Evolutionary conservation across 2,888 invertebrate species (phyloP).

Genomic region (Cylindroiulus punctatus): DNA sequence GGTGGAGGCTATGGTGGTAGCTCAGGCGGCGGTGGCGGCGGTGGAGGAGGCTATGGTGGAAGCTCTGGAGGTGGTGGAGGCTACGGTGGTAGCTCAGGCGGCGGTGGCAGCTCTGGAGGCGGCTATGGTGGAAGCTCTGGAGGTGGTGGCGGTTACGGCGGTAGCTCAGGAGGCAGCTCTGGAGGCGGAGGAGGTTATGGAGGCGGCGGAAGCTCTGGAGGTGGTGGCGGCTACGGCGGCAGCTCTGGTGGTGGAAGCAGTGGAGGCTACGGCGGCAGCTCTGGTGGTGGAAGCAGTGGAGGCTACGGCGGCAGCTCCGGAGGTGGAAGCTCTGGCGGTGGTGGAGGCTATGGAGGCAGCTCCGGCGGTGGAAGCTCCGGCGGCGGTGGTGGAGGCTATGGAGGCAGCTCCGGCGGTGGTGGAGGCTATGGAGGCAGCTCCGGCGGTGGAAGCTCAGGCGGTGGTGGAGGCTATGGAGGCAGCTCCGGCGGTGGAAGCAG

Average conservation of each 20-base stretch:
- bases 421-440: constrained; percentile 2
- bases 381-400: background rate
- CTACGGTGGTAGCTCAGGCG: background rate
- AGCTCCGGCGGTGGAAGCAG: background rate
- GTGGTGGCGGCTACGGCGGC: background rate
- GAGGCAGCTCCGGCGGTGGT: too few species aligned
- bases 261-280: too few species aligned
- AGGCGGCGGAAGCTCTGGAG: constrained; percentile 1
- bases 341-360: background rate
- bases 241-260: constrained; percentile 4
- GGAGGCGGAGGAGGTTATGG: constrained; percentile 10
- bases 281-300: too few species aligned
- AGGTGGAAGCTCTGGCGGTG: too few species aligned
- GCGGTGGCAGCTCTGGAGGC: constrained; percentile 12
- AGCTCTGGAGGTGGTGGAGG: background rate
- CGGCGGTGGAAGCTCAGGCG: constrained; percentile 47
- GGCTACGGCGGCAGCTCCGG: too few species aligned
- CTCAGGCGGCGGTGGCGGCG: background rate
- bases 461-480: constrained; percentile 31
- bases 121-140: background rate
- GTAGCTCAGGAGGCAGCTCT: background rate
- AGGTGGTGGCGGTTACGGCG: background rate
- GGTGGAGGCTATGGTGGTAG: constrained; percentile 23
- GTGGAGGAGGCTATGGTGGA: constrained; percentile 7
- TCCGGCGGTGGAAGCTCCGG: background rate